Evolutionary conservation across 2,797 vertebrate species (phyloP), one percentile per base, ranked within the genome.

Genomic region (Sarcophilus harrisii): DNA sequence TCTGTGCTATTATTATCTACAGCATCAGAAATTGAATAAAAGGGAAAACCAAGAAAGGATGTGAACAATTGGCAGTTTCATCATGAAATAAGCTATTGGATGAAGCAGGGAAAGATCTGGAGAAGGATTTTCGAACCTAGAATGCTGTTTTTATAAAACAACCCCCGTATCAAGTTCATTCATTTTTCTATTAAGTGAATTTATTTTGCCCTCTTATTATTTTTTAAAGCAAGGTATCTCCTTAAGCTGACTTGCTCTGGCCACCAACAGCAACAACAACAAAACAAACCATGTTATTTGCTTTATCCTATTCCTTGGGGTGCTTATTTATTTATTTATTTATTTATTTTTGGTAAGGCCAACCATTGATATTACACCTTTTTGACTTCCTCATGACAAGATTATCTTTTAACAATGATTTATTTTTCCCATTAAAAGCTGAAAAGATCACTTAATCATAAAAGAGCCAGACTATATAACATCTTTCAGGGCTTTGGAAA

Each of bases 341-440:
- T 28, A 0, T 30, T 11, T n/a, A 21, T n/a, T 98, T 97, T 98
- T 97, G 94, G 96, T 55, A 87, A 96, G 95, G 96, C 96, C 92
- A 94, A 96, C 97, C 94, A 96, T 97, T 97, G 98, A 97, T 98
- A 98, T 95, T 98, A 96, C 92, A 98, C 98, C 97, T 98, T 98
- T 98, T 98, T 98, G 98, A 94, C 96, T 98, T 98, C 96, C 94
- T 66, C 97, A 95, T 98, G 98, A 98, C 96, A 96, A 98, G 97
- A 98, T 98, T 98, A 98, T 98, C 97, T 98, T 98, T 98, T 98
- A 98, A 98, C 97, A 98, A 30, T 98, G 98, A 98, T 98, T 98
- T 99, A 98, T 98, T 98, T 98, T 99, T 98, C 97, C 98, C 97
- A 98, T 98, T 98, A 98, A 98, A 95, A 97, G 91, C 96, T 89